A percentile compares a stretch with the other conserved stretches of the same genome.
Evolutionary conservation across 2,113 vertebrate species (phyloP).

Genomic region (Lagopus muta): DNA sequence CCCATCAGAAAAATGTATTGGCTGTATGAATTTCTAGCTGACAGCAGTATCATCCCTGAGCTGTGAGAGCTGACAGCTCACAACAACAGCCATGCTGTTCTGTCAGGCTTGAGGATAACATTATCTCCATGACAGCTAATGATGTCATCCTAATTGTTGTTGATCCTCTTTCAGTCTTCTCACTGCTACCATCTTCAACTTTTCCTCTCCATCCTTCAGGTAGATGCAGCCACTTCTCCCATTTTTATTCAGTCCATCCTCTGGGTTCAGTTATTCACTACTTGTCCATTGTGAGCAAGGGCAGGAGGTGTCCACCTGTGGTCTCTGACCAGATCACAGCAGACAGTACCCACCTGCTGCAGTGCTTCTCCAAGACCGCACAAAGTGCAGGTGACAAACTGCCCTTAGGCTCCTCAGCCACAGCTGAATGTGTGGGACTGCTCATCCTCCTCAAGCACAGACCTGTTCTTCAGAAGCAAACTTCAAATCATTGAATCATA

Average conservation of each 20-base stretch:
- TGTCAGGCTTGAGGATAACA: background rate
- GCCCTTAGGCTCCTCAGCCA: rapidly evolving
- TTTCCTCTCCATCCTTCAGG: background rate
- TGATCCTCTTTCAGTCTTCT: background rate
- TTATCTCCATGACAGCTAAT: background rate
- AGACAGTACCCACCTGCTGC: rapidly evolving
- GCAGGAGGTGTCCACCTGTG: background rate
- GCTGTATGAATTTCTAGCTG: background rate
- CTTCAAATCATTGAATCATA: background rate
- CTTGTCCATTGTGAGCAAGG: background rate
- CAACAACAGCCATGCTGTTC: background rate
- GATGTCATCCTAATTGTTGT: background rate
- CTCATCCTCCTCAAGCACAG: background rate
- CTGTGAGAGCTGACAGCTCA: background rate
- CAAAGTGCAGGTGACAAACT: background rate
- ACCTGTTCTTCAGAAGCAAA: background rate
- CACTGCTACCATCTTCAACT: background rate
- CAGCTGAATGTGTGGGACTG: rapidly evolving
- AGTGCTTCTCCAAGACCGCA: rapidly evolving
- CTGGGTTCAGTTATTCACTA: background rate
- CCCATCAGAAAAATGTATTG: background rate
- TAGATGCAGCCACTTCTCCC: background rate
- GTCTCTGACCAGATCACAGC: background rate
- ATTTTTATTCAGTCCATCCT: background rate
- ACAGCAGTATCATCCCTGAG: background rate